Conservation (phyloP, 2,113 vertebrate species). For the Oryzias woworae region DNA sequence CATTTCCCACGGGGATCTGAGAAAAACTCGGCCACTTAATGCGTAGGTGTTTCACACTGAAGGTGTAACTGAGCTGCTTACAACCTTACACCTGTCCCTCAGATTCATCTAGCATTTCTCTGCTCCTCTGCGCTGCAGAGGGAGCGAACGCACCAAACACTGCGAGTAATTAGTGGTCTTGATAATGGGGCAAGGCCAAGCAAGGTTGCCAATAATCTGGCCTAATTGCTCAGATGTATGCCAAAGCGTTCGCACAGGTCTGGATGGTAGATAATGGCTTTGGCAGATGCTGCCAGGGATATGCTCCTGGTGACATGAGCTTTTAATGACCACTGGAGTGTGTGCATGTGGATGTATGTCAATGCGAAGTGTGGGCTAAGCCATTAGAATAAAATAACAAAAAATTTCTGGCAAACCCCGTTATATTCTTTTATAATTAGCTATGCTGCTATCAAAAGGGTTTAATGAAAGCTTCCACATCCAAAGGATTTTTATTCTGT, state of each 20-base stretch:
- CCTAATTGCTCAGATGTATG: conserved; percentile 79
- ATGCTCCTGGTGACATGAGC: conserved; percentile 48
- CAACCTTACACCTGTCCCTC: conserved; percentile 58
- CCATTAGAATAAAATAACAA: conserved; percentile 9
- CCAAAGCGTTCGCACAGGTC: conserved; percentile 66
- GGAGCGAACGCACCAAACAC: conserved; percentile 47
- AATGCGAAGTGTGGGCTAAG: conserved; percentile 12
- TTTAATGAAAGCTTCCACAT: conserved; percentile 12
- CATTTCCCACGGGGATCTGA: conserved; percentile 20
- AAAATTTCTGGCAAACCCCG: conserved; percentile 26
- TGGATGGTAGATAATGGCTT: conserved; percentile 69
- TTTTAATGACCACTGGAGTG: conserved; percentile 61
- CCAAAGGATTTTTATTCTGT: conserved; percentile 11
- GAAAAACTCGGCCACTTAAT: conserved; percentile 18
- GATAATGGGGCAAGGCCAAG: conserved; percentile 76
- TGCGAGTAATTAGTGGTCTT: conserved; percentile 82
- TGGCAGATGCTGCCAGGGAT: conserved; percentile 64
- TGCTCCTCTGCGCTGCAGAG: conserved; percentile 20
- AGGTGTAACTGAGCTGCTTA: conserved; percentile 13
- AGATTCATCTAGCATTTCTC: conserved; percentile 48
- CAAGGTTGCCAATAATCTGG: conserved; percentile 77
- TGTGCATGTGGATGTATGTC: conserved; percentile 17
- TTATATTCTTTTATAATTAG: conserved; percentile 35
- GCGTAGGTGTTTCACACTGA: conserved; percentile 20
- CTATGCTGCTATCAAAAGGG: conserved; percentile 20